Percentiles rank a stretch among this genome's conserved stretches.
Evolutionary conservation across 2,797 vertebrate species (phyloP).

Genomic region (Selene dorsalis): DNA sequence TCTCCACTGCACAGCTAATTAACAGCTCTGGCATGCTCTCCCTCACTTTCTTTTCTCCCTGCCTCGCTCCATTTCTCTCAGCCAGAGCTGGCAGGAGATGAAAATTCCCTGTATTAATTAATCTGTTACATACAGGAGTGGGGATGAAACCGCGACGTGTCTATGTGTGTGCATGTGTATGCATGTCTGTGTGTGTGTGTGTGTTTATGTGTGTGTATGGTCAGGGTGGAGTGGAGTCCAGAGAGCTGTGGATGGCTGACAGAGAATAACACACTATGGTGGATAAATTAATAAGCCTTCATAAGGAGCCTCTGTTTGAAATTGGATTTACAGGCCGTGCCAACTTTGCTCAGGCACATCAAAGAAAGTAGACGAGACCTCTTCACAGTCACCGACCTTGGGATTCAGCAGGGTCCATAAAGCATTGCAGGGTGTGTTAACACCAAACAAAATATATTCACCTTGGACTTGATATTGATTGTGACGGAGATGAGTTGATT

Average conservation of each 20-base stretch:
- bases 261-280: slow-evolving; percentile 46
- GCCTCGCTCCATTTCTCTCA: slow-evolving; percentile 47
- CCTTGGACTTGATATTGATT: slow-evolving; percentile 63
- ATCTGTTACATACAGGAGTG: slow-evolving; percentile 62
- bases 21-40: slow-evolving; percentile 62
- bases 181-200: slow-evolving; percentile 22
- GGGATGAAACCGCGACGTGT: slow-evolving; percentile 44
- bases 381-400: slow-evolving; percentile 56
- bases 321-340: slow-evolving; percentile 65
- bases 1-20: slow-evolving; percentile 73
- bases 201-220: slow-evolving; percentile 5
- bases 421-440: slow-evolving; percentile 38
- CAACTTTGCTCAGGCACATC: slow-evolving; percentile 60
- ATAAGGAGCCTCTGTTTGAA: slow-evolving; percentile 61
- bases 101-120: slow-evolving; percentile 75
- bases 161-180: not conserved
- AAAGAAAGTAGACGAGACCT: slow-evolving; percentile 56
- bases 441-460: slow-evolving; percentile 60
- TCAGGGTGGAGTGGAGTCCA: slow-evolving; percentile 18
- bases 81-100: slow-evolving; percentile 65
- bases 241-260: slow-evolving; percentile 44
- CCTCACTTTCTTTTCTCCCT: slow-evolving; percentile 38
- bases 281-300: slow-evolving; percentile 66
- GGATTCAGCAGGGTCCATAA: slow-evolving; percentile 51
- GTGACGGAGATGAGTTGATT: slow-evolving; percentile 59